Conservation (phyloP, 2,888 invertebrate species). For the Drosophila mimica region DNA sequence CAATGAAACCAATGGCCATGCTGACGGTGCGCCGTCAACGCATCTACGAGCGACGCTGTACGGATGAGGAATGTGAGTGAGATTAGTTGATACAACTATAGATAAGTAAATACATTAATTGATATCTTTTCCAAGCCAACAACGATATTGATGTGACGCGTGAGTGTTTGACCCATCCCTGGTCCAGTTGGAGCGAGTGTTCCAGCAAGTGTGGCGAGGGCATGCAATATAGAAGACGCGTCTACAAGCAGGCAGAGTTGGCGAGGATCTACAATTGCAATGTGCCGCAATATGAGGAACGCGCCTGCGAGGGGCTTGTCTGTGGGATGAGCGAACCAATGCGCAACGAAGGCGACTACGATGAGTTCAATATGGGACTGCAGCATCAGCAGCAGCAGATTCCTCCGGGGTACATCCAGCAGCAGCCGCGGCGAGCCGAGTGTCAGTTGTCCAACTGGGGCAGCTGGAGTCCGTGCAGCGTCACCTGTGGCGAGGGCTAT, state of each 20-base stretch:
- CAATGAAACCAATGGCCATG: slow-evolving; percentile 96
- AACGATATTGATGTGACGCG: slow-evolving; percentile 82
- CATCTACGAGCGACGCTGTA: slow-evolving; percentile 92
- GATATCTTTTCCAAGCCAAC: slow-evolving; percentile 60
- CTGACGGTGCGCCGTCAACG: slow-evolving; percentile 92
- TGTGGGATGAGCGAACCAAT: slow-evolving; percentile 70
- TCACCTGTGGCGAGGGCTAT: slow-evolving; percentile 89
- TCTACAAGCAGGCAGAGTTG: slow-evolving; percentile 82
- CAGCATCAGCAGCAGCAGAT: neutral
- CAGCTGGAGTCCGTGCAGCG: slow-evolving; percentile 91
- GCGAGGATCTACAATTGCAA: slow-evolving; percentile 80
- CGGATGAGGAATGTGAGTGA: slow-evolving; percentile 84
- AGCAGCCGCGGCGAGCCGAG: slow-evolving; percentile 82
- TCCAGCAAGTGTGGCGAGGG: slow-evolving; percentile 86
- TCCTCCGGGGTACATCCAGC: neutral
- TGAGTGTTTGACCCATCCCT: slow-evolving; percentile 84
- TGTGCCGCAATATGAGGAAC: slow-evolving; percentile 69
- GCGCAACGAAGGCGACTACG: slow-evolving; percentile 27
- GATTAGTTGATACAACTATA: rapidly evolving
- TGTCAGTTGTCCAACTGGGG: slow-evolving; percentile 91
- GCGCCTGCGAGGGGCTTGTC: slow-evolving; percentile 83
- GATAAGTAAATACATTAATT: neutral
- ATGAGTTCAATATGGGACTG: slow-evolving; percentile 38
- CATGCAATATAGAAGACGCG: slow-evolving; percentile 78
- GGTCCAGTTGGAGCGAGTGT: slow-evolving; percentile 86